phyloP scores from a whole-genome alignment of 2,797 vertebrate genomes.

The Girardinus metallicus region DNA sequence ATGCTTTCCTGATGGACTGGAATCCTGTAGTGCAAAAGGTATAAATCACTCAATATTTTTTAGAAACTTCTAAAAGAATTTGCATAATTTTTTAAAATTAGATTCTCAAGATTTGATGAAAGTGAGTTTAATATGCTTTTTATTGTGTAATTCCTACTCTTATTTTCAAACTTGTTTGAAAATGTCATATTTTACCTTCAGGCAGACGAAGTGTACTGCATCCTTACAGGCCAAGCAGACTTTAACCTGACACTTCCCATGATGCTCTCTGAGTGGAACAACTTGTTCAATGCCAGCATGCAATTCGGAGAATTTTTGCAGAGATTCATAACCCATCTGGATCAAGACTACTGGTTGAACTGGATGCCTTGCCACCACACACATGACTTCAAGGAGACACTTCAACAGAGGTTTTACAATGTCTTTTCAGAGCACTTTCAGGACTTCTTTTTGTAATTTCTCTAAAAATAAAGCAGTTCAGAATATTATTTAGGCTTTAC shows the following conservation, averaged over 20 bases:
- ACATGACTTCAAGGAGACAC: constrained; percentile 34
- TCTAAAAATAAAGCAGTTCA: not conserved
- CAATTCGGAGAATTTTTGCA: constrained; percentile 32
- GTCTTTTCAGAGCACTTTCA: not conserved
- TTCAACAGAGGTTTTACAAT: constrained; percentile 72
- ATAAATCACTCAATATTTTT: constrained; percentile 5
- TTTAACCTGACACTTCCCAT: constrained; percentile 68
- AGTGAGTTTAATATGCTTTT: not conserved
- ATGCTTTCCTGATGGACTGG: constrained; percentile 53
- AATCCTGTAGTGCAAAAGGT: constrained; percentile 65
- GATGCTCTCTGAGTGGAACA: constrained; percentile 79
- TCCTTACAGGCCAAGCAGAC: constrained; percentile 18
- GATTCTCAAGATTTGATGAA: not conserved
- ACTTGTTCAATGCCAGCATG: constrained; percentile 39
- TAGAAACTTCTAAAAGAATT: not conserved
- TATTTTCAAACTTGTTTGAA: not conserved
- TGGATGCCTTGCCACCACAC: constrained; percentile 57
- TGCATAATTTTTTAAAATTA: not conserved
- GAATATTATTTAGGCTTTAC: not conserved
- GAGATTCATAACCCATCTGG: constrained; percentile 25
- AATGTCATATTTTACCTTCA: constrained; percentile 31
- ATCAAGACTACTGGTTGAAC: constrained; percentile 51
- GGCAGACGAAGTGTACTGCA: constrained; percentile 31
- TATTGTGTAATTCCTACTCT: not conserved
- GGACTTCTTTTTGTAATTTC: constrained; percentile 9